Base-by-base conservation (phyloP, 2,113 vertebrate species). In the Phainopepla nitens region DNA sequence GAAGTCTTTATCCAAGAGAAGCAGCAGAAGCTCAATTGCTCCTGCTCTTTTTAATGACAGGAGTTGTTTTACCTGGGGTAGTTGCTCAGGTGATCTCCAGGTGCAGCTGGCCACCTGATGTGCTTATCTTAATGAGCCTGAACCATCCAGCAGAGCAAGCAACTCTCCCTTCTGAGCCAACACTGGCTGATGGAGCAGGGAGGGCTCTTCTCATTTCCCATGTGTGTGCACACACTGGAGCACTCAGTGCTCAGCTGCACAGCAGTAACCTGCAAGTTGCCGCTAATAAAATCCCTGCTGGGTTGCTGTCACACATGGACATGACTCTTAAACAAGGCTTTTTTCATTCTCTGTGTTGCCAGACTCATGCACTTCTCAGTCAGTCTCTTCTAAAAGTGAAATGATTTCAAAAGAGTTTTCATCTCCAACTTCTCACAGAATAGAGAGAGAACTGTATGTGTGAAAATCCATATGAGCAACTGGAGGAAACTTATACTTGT, bases 21-120 rank as follows among this genome's bases (percentile, higher is more conserved):
- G 42, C 11, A 31, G 25, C 10, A 73, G n/a, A 21, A 70, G 12
- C 47, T 82, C 31, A 17, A 7, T 70, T 79, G 18, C 7, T 85
- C 18, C 35, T 15, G n/a, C 24, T 79, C 44, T 66, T 87, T 51
- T 24, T 17, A 21, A 2, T 56, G 62, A 17, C 15, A 47, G 27
- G 35, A 72, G 66, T 8, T 3, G 7, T 58, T 22, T 58, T 33
- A 28, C 36, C 50, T 58, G 53, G 24, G 15, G 20, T 9, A 20
- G 35, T 9, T 44, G 31, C 58, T 87, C 41, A 41, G 76, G n/a
- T 49, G 8, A 44, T 45, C 20, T 61, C 28, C 57, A 77, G 71
- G 39, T 72, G 11, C 18, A 23, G 3, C 3, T 69, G 28, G 20
- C 11, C 24, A 29, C 23, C 8, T 0, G 0, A 3, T 14, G 11